Base-by-base conservation (phyloP, 2,797 vertebrate species). In the Agapornis canus region DNA sequence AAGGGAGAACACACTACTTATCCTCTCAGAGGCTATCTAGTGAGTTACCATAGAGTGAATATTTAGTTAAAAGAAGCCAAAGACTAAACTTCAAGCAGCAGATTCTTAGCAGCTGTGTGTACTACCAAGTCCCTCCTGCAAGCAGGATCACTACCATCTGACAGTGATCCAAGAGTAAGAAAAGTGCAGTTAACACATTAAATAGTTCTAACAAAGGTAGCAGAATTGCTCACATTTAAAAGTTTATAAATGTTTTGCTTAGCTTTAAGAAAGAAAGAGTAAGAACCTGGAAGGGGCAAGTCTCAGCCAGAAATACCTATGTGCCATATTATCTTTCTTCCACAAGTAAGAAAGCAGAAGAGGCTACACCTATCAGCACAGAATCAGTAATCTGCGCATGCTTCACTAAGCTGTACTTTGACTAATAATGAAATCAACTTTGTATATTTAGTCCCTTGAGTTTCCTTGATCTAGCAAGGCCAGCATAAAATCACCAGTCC, bases 41-140 rank as follows among this genome's bases (percentile, higher is more conserved):
- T 6, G 49, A 84, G 13, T n/a, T 56, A 56, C 16, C 16, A 5
- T 2, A 39, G 11, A 1, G 9, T 7, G 40, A 90, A n/a, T 39
- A 60, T 25, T 35, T 48, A 52, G 20, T 17, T 54, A 2, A 64
- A 59, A 91, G 64, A 45, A 3, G 17, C 21, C 5, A 9, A 32
- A 18, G 13, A 40, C 0, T 1, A 32, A 45, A 63, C 61, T 63
- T 42, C 56, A 73, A 32, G 43, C 2, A 52, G 29, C 29, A 90
- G n/a, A 60, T 39, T 25, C 25, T 89, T 48, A 79, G 31, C 8
- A 76, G 32, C 25, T 3, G 3, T 0, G 0, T 3, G 4, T 0
- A 0, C 26, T 31, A 17, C 3, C 29, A 21, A 37, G 32, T 23
- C 40, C 31, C 6, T 60, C 32, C 35, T 45, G 45, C 32, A 64